Percentiles rank a stretch among this genome's conserved stretches.
phyloP scores from a whole-genome alignment of 2,888 invertebrate species.

The Drosophila longiperda region DNA sequence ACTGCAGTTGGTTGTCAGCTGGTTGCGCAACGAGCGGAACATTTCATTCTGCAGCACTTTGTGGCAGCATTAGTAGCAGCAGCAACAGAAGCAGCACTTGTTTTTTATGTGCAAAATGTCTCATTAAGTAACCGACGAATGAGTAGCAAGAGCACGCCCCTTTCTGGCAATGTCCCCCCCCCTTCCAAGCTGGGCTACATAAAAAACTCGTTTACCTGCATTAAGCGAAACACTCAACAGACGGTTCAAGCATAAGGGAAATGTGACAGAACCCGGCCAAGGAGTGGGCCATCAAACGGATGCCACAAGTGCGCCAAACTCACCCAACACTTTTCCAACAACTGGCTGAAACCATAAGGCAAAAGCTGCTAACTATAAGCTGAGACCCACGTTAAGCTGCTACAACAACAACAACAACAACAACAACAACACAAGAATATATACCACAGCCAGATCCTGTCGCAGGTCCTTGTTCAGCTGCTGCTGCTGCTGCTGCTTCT shows the following conservation, averaged over 20 bases:
- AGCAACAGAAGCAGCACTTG: slow-evolving; percentile 49
- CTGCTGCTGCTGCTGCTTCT: neutral
- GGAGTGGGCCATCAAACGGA: slow-evolving; percentile 54
- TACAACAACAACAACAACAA: slow-evolving; percentile 21
- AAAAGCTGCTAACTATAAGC: slow-evolving; percentile 59
- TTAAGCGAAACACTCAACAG: slow-evolving; percentile 80
- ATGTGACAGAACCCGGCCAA: slow-evolving; percentile 52
- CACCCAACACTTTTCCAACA: neutral
- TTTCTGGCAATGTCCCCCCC: slow-evolving; percentile 7
- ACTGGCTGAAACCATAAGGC: slow-evolving; percentile 31
- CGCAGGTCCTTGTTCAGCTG: slow-evolving; percentile 9
- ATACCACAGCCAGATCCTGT: slow-evolving; percentile 21
- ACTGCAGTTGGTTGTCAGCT: slow-evolving; percentile 65
- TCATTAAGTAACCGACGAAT: slow-evolving; percentile 65
- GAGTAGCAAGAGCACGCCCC: slow-evolving; percentile 33
- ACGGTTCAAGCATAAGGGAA: slow-evolving; percentile 78
- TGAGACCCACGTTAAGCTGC: slow-evolving; percentile 52
- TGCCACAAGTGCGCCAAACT: slow-evolving; percentile 76
- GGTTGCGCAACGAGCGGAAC: slow-evolving; percentile 6
- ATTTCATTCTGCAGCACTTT: slow-evolving; percentile 8
- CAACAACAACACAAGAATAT: slow-evolving; percentile 14
- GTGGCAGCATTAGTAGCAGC: neutral
- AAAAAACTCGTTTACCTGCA: slow-evolving; percentile 79
- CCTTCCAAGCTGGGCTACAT: slow-evolving; percentile 51
- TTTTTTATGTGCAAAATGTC: slow-evolving; percentile 66